Evolutionary conservation across 1,140 invertebrate species (phyloP).

Genomic region (Cydia splendana): DNA sequence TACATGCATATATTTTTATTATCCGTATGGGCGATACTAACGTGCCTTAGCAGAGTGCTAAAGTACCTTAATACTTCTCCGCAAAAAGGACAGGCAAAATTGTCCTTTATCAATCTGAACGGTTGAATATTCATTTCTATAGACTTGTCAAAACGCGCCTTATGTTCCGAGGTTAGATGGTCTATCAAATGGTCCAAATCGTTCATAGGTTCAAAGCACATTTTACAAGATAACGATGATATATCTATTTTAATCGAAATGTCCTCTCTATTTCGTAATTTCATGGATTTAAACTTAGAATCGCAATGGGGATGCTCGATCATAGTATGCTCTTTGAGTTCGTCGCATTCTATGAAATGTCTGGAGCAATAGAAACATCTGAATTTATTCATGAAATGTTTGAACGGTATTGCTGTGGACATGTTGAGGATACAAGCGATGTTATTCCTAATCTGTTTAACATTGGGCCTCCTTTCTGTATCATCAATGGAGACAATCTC

Average conservation of each 20-base stretch:
- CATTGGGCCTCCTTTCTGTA: constrained; percentile 41
- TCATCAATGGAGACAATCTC: constrained; percentile 31
- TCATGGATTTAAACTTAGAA: constrained; percentile 55
- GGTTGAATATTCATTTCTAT: constrained; percentile 51
- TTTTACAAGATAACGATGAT: constrained; percentile 56
- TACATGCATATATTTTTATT: constrained; percentile 62
- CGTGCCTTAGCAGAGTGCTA: constrained; percentile 56
- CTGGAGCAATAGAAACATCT: constrained; percentile 67
- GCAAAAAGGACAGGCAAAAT: constrained; percentile 58
- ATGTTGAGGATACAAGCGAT: constrained; percentile 62
- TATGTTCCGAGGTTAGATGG: constrained; percentile 58
- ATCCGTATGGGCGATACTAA: constrained; percentile 53
- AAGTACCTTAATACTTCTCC: constrained; percentile 57
- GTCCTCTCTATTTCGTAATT: constrained; percentile 52
- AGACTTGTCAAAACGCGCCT: constrained; percentile 48
- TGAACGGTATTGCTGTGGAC: constrained; percentile 65
- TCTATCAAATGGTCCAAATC: constrained; percentile 52
- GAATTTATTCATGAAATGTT: constrained; percentile 62
- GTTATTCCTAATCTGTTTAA: constrained; percentile 55
- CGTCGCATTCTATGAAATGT: constrained; percentile 55
- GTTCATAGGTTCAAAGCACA: constrained; percentile 48
- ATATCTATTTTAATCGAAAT: constrained; percentile 63
- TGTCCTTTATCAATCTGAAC: constrained; percentile 59
- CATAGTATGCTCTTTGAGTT: constrained; percentile 55
- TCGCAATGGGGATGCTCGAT: constrained; percentile 58